Percentiles rank a stretch among this genome's conserved stretches.
Evolutionary conservation across 2,113 vertebrate species (phyloP).

Genomic region (Corythornis vintsioides): DNA sequence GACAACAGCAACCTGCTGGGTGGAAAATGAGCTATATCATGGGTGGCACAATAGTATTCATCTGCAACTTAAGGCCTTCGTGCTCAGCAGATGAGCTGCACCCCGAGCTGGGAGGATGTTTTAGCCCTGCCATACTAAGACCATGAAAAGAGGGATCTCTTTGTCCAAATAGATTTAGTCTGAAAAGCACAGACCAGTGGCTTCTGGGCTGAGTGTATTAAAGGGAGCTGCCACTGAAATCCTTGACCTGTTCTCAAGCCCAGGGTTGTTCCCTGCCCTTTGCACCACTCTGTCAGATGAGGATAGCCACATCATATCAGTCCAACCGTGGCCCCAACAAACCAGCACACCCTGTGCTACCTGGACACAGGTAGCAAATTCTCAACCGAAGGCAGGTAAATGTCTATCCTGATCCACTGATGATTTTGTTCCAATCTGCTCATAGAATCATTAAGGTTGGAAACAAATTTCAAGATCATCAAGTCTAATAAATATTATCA

Average conservation of each 20-base stretch:
- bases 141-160: neutral
- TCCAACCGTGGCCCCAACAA: fast-evolving
- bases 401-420: too few relatives aligned
- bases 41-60: neutral
- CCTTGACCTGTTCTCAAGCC: neutral
- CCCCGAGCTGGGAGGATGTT: neutral
- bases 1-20: neutral
- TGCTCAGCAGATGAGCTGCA: too few relatives aligned
- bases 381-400: neutral
- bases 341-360: fast-evolving
- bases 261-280: neutral
- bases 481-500: too few relatives aligned
- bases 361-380: neutral
- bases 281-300: too few relatives aligned
- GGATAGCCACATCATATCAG: fast-evolving
- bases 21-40: too few relatives aligned
- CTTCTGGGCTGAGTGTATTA: neutral
- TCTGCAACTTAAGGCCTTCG: neutral
- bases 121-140: neutral
- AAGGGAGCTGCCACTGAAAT: neutral
- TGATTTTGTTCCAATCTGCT: neutral
- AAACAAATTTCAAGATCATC: too few relatives aligned
- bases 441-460: too few relatives aligned
- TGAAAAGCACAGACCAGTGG: neutral
- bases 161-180: neutral